Evolutionary conservation across 2,113 vertebrate species (phyloP).

Genomic region (Synodontis membranacea): DNA sequence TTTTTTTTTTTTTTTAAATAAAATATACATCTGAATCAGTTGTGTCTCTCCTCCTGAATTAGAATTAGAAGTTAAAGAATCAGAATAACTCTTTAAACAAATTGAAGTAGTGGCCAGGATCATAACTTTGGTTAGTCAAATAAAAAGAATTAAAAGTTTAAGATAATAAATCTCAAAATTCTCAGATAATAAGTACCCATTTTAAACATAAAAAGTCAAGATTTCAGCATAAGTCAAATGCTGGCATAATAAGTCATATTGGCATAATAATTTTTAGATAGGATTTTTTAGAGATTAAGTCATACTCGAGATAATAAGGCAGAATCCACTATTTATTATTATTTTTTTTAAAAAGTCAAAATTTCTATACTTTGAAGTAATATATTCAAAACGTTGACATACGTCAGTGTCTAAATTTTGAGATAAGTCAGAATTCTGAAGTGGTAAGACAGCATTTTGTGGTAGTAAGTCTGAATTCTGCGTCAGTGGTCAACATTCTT

Average conservation of each 20-base stretch:
- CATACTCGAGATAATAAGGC: neutral
- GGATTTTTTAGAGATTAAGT: neutral
- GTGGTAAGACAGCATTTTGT: neutral
- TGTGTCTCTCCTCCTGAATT: neutral
- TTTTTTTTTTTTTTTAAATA: too few species aligned
- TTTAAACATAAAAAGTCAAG: neutral
- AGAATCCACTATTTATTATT: neutral
- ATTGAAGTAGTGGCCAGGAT: neutral
- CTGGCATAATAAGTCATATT: neutral
- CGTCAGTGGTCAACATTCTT: neutral
- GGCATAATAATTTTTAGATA: neutral
- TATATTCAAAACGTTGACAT: neutral
- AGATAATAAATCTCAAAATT: neutral
- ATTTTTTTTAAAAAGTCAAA: neutral
- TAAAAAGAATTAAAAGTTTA: too few species aligned
- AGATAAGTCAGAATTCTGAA: neutral
- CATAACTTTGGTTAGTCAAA: neutral
- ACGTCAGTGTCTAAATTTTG: neutral
- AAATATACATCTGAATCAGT: neutral
- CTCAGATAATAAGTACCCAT: neutral
- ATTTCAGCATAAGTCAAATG: neutral
- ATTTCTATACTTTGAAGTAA: neutral
- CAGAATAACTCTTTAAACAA: neutral
- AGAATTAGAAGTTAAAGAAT: neutral
- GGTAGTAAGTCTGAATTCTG: neutral